These are phyloP conservation scores for Trachemys scripta DNA, from an alignment of 2,113 vertebrate genomes.

Conservation along the genomic window DNA sequence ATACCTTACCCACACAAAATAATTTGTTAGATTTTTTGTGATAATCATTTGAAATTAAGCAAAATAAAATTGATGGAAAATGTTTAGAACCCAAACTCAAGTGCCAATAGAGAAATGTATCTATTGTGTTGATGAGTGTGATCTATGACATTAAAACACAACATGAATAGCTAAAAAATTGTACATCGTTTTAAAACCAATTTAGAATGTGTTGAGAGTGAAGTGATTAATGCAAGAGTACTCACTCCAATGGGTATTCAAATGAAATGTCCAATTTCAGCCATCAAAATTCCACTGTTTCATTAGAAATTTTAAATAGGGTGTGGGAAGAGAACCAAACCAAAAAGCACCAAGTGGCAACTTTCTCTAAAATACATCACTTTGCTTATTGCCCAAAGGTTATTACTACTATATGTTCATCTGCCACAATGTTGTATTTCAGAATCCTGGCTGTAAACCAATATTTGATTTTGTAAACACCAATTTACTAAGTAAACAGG, in stretches of 20 bases:
- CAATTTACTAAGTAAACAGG: conserved; percentile 66
- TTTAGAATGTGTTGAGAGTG: not conserved
- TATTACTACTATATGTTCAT: conserved; percentile 9
- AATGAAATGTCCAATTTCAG: conserved; percentile 9
- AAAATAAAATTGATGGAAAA: not conserved
- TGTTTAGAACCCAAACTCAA: not conserved
- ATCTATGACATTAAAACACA: not conserved
- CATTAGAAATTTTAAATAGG: conserved; percentile 15
- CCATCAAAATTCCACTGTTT: not conserved
- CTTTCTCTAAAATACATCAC: not conserved
- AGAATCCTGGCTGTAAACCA: conserved; percentile 54
- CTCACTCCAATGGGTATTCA: not conserved
- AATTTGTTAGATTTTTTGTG: conserved; percentile 60
- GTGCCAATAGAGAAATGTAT: not conserved
- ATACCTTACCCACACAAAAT: not conserved
- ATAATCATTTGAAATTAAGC: not conserved
- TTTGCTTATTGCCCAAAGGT: conserved; percentile 21
- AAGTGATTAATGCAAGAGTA: not conserved
- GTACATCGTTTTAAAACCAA: not conserved
- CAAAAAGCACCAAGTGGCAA: not conserved
- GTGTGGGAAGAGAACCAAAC: not conserved
- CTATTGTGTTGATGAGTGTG: not conserved
- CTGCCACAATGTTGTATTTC: conserved; percentile 27
- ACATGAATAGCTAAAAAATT: not conserved
- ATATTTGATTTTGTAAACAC: conserved; percentile 60